Conservation (phyloP, 2,888 invertebrate species). For the Abrostola tripartita region DNA sequence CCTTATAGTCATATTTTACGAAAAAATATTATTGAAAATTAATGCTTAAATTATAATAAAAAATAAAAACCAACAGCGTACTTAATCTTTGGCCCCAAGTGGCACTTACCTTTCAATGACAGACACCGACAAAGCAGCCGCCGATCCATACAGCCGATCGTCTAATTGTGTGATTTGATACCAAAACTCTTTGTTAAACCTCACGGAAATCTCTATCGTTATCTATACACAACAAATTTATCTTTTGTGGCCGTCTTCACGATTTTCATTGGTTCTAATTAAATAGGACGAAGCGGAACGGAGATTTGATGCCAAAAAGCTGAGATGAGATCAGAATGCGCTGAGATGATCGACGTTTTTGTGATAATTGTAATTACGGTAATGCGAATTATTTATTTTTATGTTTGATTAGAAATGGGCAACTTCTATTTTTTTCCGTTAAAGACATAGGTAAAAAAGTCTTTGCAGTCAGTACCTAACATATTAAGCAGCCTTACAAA, state of each 20-base stretch:
- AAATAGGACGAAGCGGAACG: constrained; percentile 66
- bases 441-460: background rate
- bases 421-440: background rate
- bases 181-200: constrained; percentile 85
- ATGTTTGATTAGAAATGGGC: background rate
- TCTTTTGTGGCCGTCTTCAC: constrained; percentile 76
- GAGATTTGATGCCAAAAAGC: constrained; percentile 48
- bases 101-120: constrained; percentile 74
- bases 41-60: background rate
- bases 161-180: constrained; percentile 88
- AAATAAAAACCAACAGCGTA: constrained; percentile 2
- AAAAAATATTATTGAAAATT: background rate
- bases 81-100: constrained; percentile 52
- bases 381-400: constrained; percentile 25
- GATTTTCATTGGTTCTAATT: constrained; percentile 63
- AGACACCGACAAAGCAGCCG: constrained; percentile 84
- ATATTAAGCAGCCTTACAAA: too few species aligned
- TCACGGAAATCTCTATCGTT: constrained; percentile 82
- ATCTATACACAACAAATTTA: constrained; percentile 80
- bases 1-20: background rate
- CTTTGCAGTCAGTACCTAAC: too few species aligned
- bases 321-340: constrained; percentile 35
- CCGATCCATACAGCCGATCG: constrained; percentile 79
- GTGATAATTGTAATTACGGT: constrained; percentile 28
- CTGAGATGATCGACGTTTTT: constrained; percentile 22